Evolutionary conservation across 2,113 vertebrate genomes (phyloP).

Genomic region (Chionomys nivalis): DNA sequence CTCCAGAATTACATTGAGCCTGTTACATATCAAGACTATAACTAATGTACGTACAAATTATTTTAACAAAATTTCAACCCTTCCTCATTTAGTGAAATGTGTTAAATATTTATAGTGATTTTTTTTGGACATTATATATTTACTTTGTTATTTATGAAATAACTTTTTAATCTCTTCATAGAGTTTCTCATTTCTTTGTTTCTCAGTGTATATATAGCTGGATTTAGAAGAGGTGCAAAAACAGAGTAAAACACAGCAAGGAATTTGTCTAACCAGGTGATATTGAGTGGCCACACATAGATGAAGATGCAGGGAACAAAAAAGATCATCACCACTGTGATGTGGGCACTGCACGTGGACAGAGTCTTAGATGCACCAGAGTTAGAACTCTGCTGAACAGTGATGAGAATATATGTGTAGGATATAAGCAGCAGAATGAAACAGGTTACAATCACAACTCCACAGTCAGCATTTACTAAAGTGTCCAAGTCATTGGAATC

Average conservation of each 20-base stretch:
- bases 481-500: constrained; percentile 26
- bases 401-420: constrained; percentile 63
- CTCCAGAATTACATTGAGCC: not conserved
- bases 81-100: not conserved
- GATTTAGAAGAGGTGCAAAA: constrained; percentile 46
- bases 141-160: not conserved
- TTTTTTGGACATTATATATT: not conserved
- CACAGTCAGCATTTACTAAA: constrained; percentile 59
- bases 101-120: no score
- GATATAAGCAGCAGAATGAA: constrained; percentile 65
- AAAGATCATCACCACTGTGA: constrained; percentile 49
- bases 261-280: constrained; percentile 47
- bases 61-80: not conserved
- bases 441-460: constrained; percentile 42
- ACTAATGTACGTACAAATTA: not conserved
- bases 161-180: not conserved
- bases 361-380: not conserved
- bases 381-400: constrained; percentile 20
- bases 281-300: constrained; percentile 30
- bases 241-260: constrained; percentile 64
- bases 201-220: constrained; percentile 61
- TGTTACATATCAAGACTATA: not conserved
- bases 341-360: constrained; percentile 28
- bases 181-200: constrained; percentile 63
- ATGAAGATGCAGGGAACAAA: constrained; percentile 51